Percentiles rank a stretch among this genome's conserved stretches.
Conservation (phyloP, 2,888 invertebrate species). For the Drosophila setosimentum region DNA sequence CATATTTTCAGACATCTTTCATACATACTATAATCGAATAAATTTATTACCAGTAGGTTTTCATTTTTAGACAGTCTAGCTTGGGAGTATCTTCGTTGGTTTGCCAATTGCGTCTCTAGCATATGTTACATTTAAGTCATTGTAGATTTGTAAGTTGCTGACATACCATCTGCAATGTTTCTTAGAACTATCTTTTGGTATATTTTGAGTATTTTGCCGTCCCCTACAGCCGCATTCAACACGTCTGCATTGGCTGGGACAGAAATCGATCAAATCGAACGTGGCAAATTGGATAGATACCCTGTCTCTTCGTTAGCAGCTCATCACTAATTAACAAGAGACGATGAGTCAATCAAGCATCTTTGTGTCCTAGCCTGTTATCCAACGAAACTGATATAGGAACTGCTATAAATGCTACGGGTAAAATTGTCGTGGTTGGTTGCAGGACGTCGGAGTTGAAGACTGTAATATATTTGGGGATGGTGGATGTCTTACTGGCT, state of each 20-base stretch:
- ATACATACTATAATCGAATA: neutral
- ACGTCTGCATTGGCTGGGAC: neutral
- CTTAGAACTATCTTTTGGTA: neutral
- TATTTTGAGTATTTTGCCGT: neutral
- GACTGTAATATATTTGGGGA: neutral
- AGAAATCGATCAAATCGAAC: neutral
- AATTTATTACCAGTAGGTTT: neutral
- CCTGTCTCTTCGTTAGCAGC: neutral
- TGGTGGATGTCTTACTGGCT: neutral
- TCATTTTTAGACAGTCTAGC: neutral
- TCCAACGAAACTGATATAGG: neutral
- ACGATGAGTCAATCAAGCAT: neutral
- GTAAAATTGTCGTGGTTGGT: neutral
- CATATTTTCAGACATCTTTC: neutral
- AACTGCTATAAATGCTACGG: neutral
- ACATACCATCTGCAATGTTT: neutral
- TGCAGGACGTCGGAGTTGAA: neutral
- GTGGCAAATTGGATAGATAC: neutral
- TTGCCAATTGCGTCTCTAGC: neutral
- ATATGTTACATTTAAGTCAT: neutral
- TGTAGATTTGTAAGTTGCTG: neutral
- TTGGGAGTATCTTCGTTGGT: neutral
- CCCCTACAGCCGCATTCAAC: neutral
- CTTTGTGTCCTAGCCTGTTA: neutral
- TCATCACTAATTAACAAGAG: neutral